Conservation (phyloP, 2,888 invertebrate genomes). For the Melinopterus prodromus region DNA sequence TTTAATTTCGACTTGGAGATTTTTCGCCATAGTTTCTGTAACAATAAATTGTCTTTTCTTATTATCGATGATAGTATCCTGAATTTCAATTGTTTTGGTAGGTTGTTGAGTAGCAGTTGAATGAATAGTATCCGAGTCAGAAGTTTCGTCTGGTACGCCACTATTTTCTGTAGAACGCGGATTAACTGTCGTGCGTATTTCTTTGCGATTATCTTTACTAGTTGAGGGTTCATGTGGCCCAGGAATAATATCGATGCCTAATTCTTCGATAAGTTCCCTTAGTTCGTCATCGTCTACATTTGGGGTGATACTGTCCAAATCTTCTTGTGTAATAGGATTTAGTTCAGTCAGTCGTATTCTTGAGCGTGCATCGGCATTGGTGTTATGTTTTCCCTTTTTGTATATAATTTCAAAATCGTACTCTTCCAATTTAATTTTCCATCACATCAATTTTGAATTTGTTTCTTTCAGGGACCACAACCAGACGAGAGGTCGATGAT, state of each 20-base stretch:
- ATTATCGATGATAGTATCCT: slow-evolving; percentile 25
- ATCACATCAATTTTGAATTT: too few species aligned
- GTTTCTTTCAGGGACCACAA: too few species aligned
- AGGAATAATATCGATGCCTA: neutral
- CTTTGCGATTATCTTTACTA: slow-evolving; percentile 12
- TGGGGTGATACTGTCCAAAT: neutral
- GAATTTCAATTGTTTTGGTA: slow-evolving; percentile 20
- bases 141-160: neutral
- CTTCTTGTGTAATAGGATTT: slow-evolving; percentile 18
- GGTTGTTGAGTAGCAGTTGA: slow-evolving; percentile 17
- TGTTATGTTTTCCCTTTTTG: slow-evolving; percentile 33
- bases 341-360: slow-evolving; percentile 21
- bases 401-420: slow-evolving; percentile 34
- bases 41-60: slow-evolving; percentile 23
- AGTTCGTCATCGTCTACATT: slow-evolving; percentile 27
- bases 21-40: slow-evolving; percentile 11
- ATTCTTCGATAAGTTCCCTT: slow-evolving; percentile 10
- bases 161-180: neutral
- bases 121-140: slow-evolving; percentile 20
- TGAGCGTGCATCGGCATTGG: slow-evolving; percentile 33
- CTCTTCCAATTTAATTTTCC: too few species aligned
- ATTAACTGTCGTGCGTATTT: neutral
- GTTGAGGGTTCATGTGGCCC: neutral
- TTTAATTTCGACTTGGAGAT: slow-evolving; percentile 19
- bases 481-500: too few species aligned